Evolutionary conservation across 2,888 invertebrate genomes (phyloP).

Genomic region (Spatulosminthurus flaviceps): DNA sequence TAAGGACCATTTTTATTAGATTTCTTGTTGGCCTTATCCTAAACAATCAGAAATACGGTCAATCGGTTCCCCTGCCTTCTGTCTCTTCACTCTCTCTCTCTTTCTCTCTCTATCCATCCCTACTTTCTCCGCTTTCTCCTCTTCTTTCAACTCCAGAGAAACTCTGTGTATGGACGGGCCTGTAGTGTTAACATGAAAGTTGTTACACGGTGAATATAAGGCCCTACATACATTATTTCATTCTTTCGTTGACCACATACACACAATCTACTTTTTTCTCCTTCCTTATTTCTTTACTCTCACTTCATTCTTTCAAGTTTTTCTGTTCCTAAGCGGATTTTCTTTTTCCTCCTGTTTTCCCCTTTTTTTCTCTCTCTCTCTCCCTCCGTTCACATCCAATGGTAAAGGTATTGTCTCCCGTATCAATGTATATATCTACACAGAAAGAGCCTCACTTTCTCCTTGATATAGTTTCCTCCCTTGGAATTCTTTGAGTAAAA

Average conservation of each 20-base stretch:
- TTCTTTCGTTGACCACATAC: constrained; percentile 31
- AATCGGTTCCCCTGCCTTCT: not conserved
- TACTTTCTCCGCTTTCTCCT: not conserved
- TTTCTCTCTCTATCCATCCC: not conserved
- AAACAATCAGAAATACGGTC: constrained; percentile 14
- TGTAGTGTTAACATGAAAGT: not conserved
- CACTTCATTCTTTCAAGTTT: constrained; percentile 29
- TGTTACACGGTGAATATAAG: not conserved
- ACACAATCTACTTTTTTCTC: constrained; percentile 34
- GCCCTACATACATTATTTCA: constrained; percentile 30
- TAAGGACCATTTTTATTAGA: constrained; percentile 15
- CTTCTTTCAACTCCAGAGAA: no score
- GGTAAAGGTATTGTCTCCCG: no score
- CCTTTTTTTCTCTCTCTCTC: not conserved
- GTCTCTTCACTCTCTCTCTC: not conserved
- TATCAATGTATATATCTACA: no score
- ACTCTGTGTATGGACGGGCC: no score
- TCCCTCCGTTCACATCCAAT: not conserved
- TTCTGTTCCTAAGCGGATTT: constrained; percentile 24
- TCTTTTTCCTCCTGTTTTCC: not conserved
- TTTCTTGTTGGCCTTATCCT: not conserved
- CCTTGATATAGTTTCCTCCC: no score
- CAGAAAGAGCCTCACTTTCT: no score
- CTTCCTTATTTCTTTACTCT: constrained; percentile 30
- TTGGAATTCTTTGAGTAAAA: no score